Evolutionary conservation across 2,113 vertebrate genomes (phyloP).

Genomic region (Mola mola): DNA sequence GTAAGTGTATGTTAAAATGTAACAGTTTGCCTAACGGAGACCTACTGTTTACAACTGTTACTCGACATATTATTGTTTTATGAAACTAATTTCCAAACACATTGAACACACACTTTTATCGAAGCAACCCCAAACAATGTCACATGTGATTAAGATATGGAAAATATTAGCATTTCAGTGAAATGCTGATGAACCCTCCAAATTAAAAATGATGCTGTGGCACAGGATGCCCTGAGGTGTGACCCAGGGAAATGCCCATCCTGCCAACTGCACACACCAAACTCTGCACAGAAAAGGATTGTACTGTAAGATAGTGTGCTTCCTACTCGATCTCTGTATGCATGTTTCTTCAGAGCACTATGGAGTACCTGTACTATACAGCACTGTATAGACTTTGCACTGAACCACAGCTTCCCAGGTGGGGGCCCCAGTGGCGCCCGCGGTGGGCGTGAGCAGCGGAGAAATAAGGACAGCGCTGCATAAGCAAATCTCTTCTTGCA

Average conservation of each 20-base stretch:
- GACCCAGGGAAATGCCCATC: constrained; percentile 49
- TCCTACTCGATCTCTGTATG: constrained; percentile 81
- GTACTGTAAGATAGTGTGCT: constrained; percentile 79
- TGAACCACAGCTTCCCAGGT: constrained; percentile 73
- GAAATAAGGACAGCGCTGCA: constrained; percentile 54
- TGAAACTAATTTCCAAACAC: constrained; percentile 46
- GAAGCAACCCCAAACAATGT: constrained; percentile 17
- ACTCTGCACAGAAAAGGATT: constrained; percentile 78
- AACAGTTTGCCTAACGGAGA: constrained; percentile 62
- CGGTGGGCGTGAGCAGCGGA: constrained; percentile 22
- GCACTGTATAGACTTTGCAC: constrained; percentile 83
- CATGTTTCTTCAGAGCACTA: constrained; percentile 79
- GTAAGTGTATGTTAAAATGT: constrained; percentile 73
- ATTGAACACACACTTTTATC: constrained; percentile 13
- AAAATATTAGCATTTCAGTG: constrained; percentile 59
- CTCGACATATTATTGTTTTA: constrained; percentile 57
- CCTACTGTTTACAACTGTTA: constrained; percentile 75
- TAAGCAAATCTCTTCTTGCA: constrained; percentile 70
- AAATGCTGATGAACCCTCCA: constrained; percentile 52
- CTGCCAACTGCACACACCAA: constrained; percentile 62
- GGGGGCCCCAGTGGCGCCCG: constrained; percentile 40
- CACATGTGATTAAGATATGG: constrained; percentile 28
- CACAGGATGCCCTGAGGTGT: constrained; percentile 51
- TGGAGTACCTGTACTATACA: constrained; percentile 78
- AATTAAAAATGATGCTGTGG: constrained; percentile 38